These are phyloP conservation scores for Echinops telfairi DNA, from an alignment of 2,113 vertebrate genomes.

Conservation along the genomic window DNA sequence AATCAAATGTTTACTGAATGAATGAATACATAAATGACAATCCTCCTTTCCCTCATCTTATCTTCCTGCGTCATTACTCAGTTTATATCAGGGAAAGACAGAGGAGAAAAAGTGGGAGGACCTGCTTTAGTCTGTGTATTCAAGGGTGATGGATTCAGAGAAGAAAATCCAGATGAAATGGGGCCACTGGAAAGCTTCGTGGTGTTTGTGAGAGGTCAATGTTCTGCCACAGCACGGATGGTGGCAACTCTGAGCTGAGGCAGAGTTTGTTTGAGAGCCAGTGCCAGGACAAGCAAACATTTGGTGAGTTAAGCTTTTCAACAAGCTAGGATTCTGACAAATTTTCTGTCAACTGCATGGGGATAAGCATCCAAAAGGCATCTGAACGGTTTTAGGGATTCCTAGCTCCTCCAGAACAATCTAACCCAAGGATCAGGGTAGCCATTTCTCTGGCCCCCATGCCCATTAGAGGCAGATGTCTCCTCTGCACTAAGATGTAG, in stretches of 20 bases:
- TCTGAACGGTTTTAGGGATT: not conserved
- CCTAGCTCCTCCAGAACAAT: conserved; percentile 7
- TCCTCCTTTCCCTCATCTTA: conserved; percentile 3
- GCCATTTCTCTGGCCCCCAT: not conserved
- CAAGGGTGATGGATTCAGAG: conserved; percentile 21
- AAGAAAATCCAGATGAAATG: conserved; percentile 25
- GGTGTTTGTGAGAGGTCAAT: conserved; percentile 32
- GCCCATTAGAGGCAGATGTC: not conserved
- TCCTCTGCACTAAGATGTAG: not conserved
- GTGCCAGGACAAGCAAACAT: conserved; percentile 48
- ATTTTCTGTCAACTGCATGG: conserved; percentile 50
- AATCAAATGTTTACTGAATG: conserved; percentile 37
- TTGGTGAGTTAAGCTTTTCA: not conserved
- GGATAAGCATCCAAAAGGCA: conserved; percentile 21
- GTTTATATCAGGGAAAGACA: conserved; percentile 50
- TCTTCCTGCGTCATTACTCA: conserved; percentile 57
- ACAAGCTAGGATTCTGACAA: conserved; percentile 26
- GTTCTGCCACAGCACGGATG: conserved; percentile 20
- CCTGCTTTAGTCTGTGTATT: conserved; percentile 41
- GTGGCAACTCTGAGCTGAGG: conserved; percentile 41
- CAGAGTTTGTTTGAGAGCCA: conserved; percentile 29
- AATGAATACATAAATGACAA: conserved; percentile 27
- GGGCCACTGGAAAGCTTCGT: not conserved
- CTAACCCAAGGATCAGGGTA: conserved; percentile 21
- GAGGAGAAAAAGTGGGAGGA: conserved; percentile 10